phyloP scores from a whole-genome alignment of 1,140 invertebrate species.

The Magallana ariakensis region DNA sequence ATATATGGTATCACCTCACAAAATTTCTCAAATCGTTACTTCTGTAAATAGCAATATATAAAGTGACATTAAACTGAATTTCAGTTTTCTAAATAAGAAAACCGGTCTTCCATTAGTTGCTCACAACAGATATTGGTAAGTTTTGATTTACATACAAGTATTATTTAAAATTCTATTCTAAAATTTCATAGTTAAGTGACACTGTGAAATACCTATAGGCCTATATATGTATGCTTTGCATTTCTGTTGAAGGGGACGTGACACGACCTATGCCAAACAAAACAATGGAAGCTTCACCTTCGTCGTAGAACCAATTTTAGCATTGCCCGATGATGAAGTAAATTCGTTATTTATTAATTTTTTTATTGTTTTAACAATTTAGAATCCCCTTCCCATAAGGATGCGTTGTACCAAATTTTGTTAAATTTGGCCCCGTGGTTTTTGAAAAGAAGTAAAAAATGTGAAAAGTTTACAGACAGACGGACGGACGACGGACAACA shows the following conservation, averaged over 20 bases:
- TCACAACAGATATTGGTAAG: conserved; percentile 68
- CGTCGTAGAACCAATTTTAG: conserved; percentile 48
- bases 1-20: neutral
- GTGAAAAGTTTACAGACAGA: no score
- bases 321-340: conserved; percentile 62
- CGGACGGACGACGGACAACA: no score
- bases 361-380: neutral
- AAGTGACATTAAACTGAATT: no score
- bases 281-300: conserved; percentile 68
- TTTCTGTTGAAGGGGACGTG: conserved; percentile 58
- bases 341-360: neutral
- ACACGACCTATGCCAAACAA: conserved; percentile 67
- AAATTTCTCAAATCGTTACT: no score
- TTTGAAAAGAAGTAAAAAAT: no score
- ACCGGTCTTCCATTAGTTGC: conserved; percentile 60
- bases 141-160: neutral
- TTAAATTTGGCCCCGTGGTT: no score
- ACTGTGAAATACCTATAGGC: neutral
- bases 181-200: neutral
- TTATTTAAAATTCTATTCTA: neutral
- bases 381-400: no score
- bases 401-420: no score
- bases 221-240: neutral
- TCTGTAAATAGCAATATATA: no score
- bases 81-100: conserved; percentile 59